These are phyloP conservation scores for Macrostomum lignano DNA, from an alignment of 1,140 invertebrate genomes.

Conservation along the genomic window DNA sequence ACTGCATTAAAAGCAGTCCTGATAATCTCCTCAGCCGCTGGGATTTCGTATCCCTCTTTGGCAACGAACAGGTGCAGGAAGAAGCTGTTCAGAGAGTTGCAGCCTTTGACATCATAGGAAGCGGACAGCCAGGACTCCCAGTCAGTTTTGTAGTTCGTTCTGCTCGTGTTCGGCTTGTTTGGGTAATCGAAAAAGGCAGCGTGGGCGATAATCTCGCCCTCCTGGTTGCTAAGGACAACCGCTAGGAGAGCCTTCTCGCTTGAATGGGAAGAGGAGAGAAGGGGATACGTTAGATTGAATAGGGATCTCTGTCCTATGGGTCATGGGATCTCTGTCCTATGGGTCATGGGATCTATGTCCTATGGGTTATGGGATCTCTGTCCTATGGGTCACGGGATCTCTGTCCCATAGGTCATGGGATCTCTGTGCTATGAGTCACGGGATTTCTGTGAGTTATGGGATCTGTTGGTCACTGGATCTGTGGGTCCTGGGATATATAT, in stretches of 20 bases:
- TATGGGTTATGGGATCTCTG: too few species aligned
- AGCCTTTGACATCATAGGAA: constrained; percentile 12
- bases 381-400: too few species aligned
- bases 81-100: constrained; percentile 17
- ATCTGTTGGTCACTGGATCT: too few species aligned
- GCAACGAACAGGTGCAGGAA: constrained; percentile 27
- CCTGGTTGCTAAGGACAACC: constrained; percentile 21
- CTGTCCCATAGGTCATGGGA: too few species aligned
- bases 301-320: too few species aligned
- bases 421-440: too few species aligned
- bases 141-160: constrained; percentile 14
- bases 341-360: too few species aligned
- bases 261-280: constrained; percentile 7
- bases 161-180: constrained; percentile 15
- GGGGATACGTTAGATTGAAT: background rate
- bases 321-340: too few species aligned
- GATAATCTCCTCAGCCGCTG: constrained; percentile 22
- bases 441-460: too few species aligned
- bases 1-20: constrained; percentile 24
- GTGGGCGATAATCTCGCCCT: constrained; percentile 21
- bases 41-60: constrained; percentile 19
- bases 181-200: constrained; percentile 26
- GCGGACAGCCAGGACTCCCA: constrained; percentile 13
- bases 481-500: too few species aligned
- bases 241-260: constrained; percentile 26